phyloP scores from a whole-genome alignment of 35 echinoderm and acorn worm genomes.

The Apostichopus parvimensis region DNA sequence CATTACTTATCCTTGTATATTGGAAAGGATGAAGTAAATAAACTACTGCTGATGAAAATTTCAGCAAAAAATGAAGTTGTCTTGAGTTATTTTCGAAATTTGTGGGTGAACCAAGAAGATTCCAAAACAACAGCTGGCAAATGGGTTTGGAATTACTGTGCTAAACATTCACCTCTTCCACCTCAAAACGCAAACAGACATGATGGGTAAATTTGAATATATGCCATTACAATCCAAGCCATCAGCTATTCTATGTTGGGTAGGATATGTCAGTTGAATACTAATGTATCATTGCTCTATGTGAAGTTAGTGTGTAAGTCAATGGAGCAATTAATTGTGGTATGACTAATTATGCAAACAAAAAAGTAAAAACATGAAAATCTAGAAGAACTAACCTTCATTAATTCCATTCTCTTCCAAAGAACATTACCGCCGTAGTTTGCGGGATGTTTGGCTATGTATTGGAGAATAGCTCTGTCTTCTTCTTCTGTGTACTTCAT shows the following conservation, averaged over 20 bases:
- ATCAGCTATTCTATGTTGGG: background rate
- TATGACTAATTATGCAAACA: background rate
- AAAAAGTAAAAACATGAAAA: background rate
- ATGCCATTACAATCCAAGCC: background rate
- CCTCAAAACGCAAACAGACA: background rate
- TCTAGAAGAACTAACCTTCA: slow-evolving; percentile 58
- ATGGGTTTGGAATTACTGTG: background rate
- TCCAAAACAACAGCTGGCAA: no score
- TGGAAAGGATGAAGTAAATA: no score
- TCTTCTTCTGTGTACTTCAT: slow-evolving; percentile 73
- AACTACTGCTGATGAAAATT: no score
- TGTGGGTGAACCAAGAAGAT: no score
- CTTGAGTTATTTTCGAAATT: no score
- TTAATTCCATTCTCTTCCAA: slow-evolving; percentile 88
- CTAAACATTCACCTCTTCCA: background rate
- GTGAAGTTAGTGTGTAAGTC: background rate
- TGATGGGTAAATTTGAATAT: background rate
- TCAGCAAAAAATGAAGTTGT: no score
- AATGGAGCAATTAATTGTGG: background rate
- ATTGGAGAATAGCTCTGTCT: slow-evolving; percentile 68
- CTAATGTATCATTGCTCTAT: no score
- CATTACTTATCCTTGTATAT: no score
- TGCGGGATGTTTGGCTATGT: slow-evolving; percentile 65
- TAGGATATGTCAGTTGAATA: no score
- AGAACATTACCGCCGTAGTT: slow-evolving; percentile 68